These are phyloP conservation scores for Seira musarum DNA, from an alignment of 2,888 invertebrate genomes.

Conservation along the genomic window DNA sequence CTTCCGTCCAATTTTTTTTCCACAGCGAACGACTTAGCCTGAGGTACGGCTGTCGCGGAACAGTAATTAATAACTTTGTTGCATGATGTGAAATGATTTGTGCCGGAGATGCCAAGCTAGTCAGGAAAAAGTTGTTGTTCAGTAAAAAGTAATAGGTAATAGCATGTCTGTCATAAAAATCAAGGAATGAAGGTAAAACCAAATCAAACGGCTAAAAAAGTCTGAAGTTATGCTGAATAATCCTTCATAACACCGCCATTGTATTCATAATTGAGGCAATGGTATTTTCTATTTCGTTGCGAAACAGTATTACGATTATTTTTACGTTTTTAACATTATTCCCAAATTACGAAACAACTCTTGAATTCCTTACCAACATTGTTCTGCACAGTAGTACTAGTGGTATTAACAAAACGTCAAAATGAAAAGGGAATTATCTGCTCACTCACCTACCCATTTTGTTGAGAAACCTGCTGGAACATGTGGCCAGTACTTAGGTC, in stretches of 20 bases:
- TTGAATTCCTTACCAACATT: no score
- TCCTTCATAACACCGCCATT: no score
- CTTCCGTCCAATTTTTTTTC: slow-evolving; percentile 2
- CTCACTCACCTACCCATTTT: no score
- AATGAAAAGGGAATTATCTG: neutral
- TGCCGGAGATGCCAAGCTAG: no score
- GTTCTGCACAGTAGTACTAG: no score
- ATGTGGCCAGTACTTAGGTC: slow-evolving; percentile 20
- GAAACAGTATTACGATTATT: neutral
- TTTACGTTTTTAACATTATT: neutral
- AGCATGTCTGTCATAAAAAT: neutral
- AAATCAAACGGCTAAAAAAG: neutral
- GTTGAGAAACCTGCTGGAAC: no score
- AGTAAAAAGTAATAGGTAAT: neutral
- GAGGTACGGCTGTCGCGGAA: neutral
- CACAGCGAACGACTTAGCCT: neutral
- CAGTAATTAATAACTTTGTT: slow-evolving; percentile 13
- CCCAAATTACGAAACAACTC: no score
- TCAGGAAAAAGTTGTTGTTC: no score
- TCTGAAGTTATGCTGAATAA: neutral
- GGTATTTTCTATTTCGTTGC: neutral
- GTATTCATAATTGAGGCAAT: neutral
- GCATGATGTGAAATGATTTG: slow-evolving; percentile 34
- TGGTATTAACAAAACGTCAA: neutral
- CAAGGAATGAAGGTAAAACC: neutral